Evolutionary conservation across 2,888 invertebrate genomes (phyloP), one percentile per base, ranked within the genome.

Genomic region (Cantharis rufa): DNA sequence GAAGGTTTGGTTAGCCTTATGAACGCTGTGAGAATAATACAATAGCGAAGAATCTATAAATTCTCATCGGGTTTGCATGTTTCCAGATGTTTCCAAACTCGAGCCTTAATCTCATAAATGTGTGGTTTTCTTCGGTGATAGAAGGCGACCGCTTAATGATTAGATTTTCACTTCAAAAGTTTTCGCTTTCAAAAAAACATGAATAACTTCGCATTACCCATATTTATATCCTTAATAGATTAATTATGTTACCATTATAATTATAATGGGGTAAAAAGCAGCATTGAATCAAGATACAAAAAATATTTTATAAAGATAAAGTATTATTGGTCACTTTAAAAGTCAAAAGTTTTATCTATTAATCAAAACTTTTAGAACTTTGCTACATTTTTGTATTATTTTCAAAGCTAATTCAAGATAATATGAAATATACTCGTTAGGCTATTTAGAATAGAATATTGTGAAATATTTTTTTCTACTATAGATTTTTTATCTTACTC

Each of bases 81-180:
- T 72, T 72, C 69, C 69, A 69, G 69, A 74, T 74, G 74, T 69
- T 68, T 69, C 74, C 69, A 66, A 68, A 72, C 61, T 68, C 68
- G 28, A 61, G 48, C 62, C 18, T 61, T 69, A 74, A 74, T 69
- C 74, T 74, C 69, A 74, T 74, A 74, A 74, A 74, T 74, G 74
- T 70, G 74, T 69, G 69, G 72, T 68, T 72, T 72, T 66, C 72
- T 72, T 48, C 66, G 66, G 73, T 69, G 69, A 74, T 69, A 74
- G 74, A 61, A 28, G 69, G 74, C 69, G 74, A 70, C 74, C 74
- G 74, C 69, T 69, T 74, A 74, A 74, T 74, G 69, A 74, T 74
- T 74, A 74, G 69, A 74, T 74, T 74, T 74, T 74, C 69, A 28
- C 69, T 69, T 74, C 16, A 62, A 62, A 66, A 28, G 74, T 28